phyloP scores from a whole-genome alignment of 2,888 invertebrate species.

The Cryptophagus acutangulus region DNA sequence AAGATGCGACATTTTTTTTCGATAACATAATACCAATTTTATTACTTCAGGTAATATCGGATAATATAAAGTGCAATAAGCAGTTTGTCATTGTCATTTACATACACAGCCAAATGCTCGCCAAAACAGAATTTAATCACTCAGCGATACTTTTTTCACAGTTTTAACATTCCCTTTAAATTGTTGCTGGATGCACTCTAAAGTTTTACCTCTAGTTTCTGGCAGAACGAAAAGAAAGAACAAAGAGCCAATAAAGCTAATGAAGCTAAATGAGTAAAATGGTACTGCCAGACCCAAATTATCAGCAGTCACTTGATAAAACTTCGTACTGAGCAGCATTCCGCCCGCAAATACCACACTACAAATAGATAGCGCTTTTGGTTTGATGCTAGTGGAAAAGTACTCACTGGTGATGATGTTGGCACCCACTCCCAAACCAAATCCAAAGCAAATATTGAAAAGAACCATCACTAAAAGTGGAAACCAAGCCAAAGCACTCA shows the following conservation, averaged over 20 bases:
- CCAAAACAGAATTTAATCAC: too few relatives aligned
- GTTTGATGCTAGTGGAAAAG: constrained; percentile 36
- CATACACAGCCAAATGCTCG: too few relatives aligned
- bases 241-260: constrained; percentile 24
- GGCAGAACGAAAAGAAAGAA: constrained; percentile 34
- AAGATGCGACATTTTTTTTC: too few relatives aligned
- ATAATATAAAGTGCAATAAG: too few relatives aligned
- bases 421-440: constrained; percentile 31
- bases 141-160: neutral
- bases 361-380: constrained; percentile 34
- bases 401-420: constrained; percentile 33
- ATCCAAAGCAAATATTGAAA: constrained; percentile 26
- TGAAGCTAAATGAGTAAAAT: constrained; percentile 32
- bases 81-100: too few relatives aligned
- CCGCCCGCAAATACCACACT: constrained; percentile 34
- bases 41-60: too few relatives aligned
- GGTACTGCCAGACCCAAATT: constrained; percentile 34
- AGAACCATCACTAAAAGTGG: constrained; percentile 29
- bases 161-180: constrained; percentile 24
- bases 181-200: constrained; percentile 40
- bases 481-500: constrained; percentile 25
- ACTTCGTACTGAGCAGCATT: constrained; percentile 34
- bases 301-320: constrained; percentile 36
- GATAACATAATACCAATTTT: too few relatives aligned
- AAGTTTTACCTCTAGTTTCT: constrained; percentile 41